Evolutionary conservation across 2,888 invertebrate genomes (phyloP).

Genomic region (Acanthoscelides obtectus): DNA sequence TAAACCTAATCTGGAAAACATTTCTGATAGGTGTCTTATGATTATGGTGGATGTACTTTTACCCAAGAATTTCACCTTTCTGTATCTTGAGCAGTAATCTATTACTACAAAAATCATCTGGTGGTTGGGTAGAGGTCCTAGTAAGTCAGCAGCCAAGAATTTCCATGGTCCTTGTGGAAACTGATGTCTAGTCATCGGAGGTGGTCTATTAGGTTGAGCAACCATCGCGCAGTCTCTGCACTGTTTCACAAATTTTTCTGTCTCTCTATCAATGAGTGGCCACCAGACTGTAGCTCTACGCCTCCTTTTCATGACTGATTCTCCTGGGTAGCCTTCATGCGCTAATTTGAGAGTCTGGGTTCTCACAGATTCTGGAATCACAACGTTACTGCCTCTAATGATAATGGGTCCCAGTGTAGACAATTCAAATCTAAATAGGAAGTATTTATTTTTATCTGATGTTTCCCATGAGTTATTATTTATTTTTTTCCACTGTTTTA

Average conservation of each 20-base stretch:
- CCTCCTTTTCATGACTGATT: conserved; percentile 23
- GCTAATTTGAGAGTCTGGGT: conserved; percentile 15
- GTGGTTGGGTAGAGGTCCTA: conserved; percentile 24
- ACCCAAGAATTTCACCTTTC: conserved; percentile 12
- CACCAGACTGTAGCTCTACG: conserved; percentile 26
- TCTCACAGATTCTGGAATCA: conserved; percentile 18
- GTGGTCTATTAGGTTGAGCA: conserved; percentile 11
- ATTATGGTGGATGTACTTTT: conserved; percentile 13
- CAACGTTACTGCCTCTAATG: conserved; percentile 22
- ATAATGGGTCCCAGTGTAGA: conserved; percentile 21
- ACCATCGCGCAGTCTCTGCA: conserved; percentile 22
- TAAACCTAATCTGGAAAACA: conserved; percentile 14
- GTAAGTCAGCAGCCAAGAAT: conserved; percentile 25
- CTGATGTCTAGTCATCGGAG: conserved; percentile 19
- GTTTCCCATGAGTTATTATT: conserved; percentile 15
- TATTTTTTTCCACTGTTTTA: conserved; percentile 10
- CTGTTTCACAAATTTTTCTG: conserved; percentile 15
- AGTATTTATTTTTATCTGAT: conserved; percentile 18
- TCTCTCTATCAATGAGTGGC: conserved; percentile 20
- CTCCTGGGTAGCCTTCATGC: conserved; percentile 26
- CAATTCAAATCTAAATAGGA: conserved; percentile 20
- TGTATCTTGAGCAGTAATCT: conserved; percentile 5
- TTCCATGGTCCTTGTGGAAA: conserved; percentile 23
- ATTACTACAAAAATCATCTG: conserved; percentile 15
- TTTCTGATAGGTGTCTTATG: conserved; percentile 11